Evolutionary conservation across 2,797 vertebrate species (phyloP), one percentile per base, ranked within the genome.

Genomic region (Zonotrichia albicollis): DNA sequence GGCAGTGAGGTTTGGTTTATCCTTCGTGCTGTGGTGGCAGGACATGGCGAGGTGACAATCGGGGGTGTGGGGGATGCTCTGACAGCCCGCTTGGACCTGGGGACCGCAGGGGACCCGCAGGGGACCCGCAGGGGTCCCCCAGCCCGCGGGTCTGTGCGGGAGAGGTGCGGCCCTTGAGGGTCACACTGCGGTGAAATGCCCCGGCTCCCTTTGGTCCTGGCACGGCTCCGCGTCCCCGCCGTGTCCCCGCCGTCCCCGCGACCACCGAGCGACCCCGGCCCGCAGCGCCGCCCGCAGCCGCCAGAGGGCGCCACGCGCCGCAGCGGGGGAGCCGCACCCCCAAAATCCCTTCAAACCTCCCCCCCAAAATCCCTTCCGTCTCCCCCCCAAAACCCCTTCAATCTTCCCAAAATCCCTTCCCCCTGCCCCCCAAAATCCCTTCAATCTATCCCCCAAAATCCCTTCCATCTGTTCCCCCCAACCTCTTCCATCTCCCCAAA

Each of bases 1-100:
- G 45, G 27, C 13, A 4, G 34, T 2, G 23, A 16, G 1, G 1
- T 61, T n/a, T 5, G 36, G 2, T 6, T 16, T 13, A 0, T 50
- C 10, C 55, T 5, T 5, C 4, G 7, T 20, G 50, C 55, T 34
- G 54, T 11, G 2, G 25, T 4, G 13, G 27, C 68, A 26, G 74
- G 34, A 42, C 4, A 54, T 5, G 70, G 26, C 11, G 16, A 57
- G 38, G 30, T 11, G 62, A 73, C 54, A 30, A 0, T 15, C 5
- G 5, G 30, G 50, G 46, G 0, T 15, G 16, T 16, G 36, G 16
- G 20, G 48, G 48, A 5, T 45, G 62, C 62, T 75, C n/a, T 32
- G 82, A 32, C 6, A 32, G 34, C 48, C 2, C 29, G 2, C 54
- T 8, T 0, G 40, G 40, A 29, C 34, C 68, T 30, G 46, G 68